phyloP scores from a whole-genome alignment of 2,888 invertebrate genomes.

The Drosophila colorata region DNA sequence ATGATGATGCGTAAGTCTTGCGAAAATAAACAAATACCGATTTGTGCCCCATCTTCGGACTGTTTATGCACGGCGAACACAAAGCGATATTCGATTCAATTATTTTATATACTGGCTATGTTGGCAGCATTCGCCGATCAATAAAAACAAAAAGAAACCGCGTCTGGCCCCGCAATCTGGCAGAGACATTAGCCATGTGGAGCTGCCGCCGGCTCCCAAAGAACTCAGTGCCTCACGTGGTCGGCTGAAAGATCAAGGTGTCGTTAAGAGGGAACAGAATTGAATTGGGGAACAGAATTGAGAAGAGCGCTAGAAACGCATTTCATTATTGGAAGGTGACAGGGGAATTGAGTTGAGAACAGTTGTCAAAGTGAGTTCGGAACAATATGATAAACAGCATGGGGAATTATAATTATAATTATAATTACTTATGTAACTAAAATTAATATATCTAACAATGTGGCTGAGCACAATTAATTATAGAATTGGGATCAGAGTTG shows the following conservation, averaged over 20 bases:
- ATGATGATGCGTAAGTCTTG: conserved; percentile 50
- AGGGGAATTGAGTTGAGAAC: not conserved
- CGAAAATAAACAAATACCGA: conserved; percentile 39
- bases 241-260: not conserved
- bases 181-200: conserved; percentile 47
- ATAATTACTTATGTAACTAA: too few relatives aligned
- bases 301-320: not conserved
- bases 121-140: conserved; percentile 21
- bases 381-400: too few relatives aligned
- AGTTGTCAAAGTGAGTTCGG: too few relatives aligned
- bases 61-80: conserved; percentile 22
- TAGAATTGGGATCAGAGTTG: not conserved
- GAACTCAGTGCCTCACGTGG: not conserved
- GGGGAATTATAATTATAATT: too few relatives aligned
- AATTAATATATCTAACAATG: too few relatives aligned
- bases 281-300: not conserved
- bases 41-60: not conserved
- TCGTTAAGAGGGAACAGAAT: not conserved
- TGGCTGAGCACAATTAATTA: not conserved
- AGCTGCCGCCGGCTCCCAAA: not conserved
- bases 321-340: too few relatives aligned
- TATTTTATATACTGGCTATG: conserved; percentile 43
- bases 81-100: conserved; percentile 17
- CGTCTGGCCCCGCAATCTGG: conserved; percentile 21
- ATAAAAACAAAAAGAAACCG: conserved; percentile 36